Evolutionary conservation across 2,113 vertebrate species (phyloP).

Genomic region (Mirza zaza): DNA sequence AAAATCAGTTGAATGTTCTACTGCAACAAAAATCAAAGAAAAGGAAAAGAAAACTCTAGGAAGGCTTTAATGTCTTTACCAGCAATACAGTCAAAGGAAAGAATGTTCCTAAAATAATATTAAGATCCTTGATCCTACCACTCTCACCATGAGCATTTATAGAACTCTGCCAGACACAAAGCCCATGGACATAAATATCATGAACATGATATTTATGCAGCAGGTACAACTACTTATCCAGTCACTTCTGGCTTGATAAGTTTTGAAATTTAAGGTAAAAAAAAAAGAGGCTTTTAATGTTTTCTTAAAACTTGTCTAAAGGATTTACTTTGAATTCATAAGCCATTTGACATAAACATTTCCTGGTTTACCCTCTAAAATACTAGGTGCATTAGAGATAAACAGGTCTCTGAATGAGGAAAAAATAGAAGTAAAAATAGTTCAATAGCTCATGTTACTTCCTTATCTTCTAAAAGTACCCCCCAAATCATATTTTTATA

Average conservation of each 20-base stretch:
- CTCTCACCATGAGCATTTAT: neutral
- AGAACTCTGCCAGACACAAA: neutral
- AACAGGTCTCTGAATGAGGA: neutral
- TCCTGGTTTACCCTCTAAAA: neutral
- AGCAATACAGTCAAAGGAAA: neutral
- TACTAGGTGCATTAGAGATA: neutral
- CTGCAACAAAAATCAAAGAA: neutral
- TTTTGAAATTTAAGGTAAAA: neutral
- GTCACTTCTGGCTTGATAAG: neutral
- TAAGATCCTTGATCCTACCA: neutral
- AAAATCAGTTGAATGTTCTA: neutral
- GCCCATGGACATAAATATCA: too few species aligned
- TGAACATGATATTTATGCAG: neutral
- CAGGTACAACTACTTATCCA: neutral
- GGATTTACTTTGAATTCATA: neutral
- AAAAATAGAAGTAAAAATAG: conserved; percentile 4
- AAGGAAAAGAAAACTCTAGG: neutral
- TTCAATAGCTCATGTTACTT: neutral
- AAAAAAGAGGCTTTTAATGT: neutral
- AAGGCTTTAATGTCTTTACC: neutral
- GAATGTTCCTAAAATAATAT: neutral
- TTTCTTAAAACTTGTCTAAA: conserved; percentile 11
- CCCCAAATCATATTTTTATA: neutral
- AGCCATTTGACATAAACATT: neutral
- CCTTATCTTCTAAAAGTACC: neutral